A percentile compares a stretch with the other conserved stretches of the same genome.
Conservation (phyloP, 2,113 vertebrate genomes). For the Platysteira castanea region DNA sequence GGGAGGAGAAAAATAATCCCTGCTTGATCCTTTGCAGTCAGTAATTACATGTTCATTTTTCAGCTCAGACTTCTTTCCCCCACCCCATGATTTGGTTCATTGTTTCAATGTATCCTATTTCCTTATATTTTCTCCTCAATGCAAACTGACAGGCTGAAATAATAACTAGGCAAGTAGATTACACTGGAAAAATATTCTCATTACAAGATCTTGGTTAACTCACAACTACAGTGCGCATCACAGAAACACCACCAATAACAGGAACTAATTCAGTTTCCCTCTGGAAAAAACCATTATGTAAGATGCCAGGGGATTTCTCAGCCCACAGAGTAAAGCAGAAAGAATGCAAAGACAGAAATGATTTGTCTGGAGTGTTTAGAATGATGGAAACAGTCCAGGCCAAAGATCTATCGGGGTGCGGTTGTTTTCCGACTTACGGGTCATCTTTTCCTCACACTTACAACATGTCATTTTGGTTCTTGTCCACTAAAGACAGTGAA, state of each 20-base stretch:
- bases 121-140: background rate
- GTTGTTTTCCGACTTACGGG: background rate
- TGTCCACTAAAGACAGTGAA: background rate
- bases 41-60: background rate
- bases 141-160: background rate
- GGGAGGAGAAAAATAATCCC: background rate
- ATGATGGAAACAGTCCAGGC: background rate
- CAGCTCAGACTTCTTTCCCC: background rate
- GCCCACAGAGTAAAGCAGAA: background rate
- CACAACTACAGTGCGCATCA: background rate
- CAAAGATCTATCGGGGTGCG: background rate
- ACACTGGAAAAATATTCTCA: background rate
- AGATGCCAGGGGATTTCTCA: background rate
- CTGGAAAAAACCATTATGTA: background rate
- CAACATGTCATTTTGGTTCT: fast-evolving
- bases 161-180: background rate
- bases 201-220: background rate
- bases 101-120: background rate
- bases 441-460: background rate
- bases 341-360: background rate
- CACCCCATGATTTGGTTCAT: background rate
- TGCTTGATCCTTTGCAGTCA: background rate
- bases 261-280: background rate
- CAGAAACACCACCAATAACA: background rate
- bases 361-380: background rate